phyloP scores from a whole-genome alignment of 2,888 invertebrate genomes.

The Tetragnatha montana region DNA sequence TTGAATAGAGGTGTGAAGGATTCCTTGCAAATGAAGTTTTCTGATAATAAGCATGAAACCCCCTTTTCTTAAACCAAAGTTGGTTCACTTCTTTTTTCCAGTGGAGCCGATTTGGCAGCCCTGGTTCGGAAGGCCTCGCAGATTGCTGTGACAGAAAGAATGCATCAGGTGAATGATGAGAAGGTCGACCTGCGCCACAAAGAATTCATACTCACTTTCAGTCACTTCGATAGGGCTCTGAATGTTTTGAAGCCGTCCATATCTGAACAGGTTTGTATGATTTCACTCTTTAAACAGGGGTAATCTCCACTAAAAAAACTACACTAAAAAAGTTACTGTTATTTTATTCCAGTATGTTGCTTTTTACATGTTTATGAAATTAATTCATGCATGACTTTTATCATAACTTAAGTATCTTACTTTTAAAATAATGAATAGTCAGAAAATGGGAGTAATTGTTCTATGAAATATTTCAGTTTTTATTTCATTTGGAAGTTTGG shows the following conservation, averaged over 20 bases:
- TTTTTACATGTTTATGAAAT: background rate
- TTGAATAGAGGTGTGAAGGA: background rate
- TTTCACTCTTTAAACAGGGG: background rate
- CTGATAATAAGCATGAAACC: background rate
- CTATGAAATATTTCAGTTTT: too few species aligned
- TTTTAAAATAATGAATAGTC: background rate
- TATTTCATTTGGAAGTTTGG: too few species aligned
- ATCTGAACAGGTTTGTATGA: constrained; percentile 76
- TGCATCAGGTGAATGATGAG: constrained; percentile 77
- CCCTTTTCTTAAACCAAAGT: background rate
- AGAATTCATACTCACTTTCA: constrained; percentile 81
- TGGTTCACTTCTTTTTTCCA: constrained; percentile 72
- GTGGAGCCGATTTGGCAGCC: constrained; percentile 94
- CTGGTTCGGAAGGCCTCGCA: constrained; percentile 91
- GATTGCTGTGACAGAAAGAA: constrained; percentile 85
- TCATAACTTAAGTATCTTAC: background rate
- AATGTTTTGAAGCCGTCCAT: constrained; percentile 91
- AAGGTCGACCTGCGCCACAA: constrained; percentile 70
- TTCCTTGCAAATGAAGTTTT: background rate
- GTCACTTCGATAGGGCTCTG: constrained; percentile 87
- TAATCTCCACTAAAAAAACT: background rate
- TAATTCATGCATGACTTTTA: background rate
- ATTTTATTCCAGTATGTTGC: background rate
- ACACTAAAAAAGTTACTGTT: background rate
- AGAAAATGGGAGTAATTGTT: background rate